Base-by-base conservation (phyloP, 2,888 invertebrate species). In the Norana najaformis region DNA sequence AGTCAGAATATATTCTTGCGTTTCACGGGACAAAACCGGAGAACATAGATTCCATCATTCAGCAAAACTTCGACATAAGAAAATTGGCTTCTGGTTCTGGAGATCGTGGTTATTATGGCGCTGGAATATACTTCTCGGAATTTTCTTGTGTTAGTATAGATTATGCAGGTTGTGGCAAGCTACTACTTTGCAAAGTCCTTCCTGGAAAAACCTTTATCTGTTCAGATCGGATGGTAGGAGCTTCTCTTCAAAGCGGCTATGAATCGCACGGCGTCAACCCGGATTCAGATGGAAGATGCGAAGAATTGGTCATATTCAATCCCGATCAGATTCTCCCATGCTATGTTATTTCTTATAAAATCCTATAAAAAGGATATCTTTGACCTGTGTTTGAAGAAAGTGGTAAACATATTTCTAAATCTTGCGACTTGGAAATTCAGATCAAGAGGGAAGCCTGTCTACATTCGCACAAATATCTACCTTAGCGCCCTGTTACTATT, bases 11-110 rank as follows among this genome's bases (percentile, higher is more conserved):
- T 16, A 39, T 91, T 23, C 88, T 91, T 83, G 91, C 90, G 18
- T 91, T 91, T 90, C 91, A 91, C 90, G 91, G 91, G 8, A 91
- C 91, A 38, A 83, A 89, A 20, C 30, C 41, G 35, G 83, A 90
- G 37, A 91, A 90, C 82, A 91, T 91, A 34, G 82, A 88, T 23
- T 37, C 82, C 88, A 91, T 91, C 35, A 83, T 91, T 88, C 30
- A 89, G 38, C 38, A 91, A 14, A 91, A 91, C 53, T 91, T 91
- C 69, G 82, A 85, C 30, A 34, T 91, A 88, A 53, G 2, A 18
- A 41, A 41, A n/a, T 35, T 88, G 0, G 89, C 34, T 5, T 34
- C 89, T 0, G 41, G 53, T 82, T 39, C 89, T 82, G 89, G 90
- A 38, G 88, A 88, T 34, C 47, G 30, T 34, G 91, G 89, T 20